These are phyloP conservation scores for Diceros bicornis DNA, from an alignment of 2,797 vertebrate species.

Conservation along the genomic window DNA sequence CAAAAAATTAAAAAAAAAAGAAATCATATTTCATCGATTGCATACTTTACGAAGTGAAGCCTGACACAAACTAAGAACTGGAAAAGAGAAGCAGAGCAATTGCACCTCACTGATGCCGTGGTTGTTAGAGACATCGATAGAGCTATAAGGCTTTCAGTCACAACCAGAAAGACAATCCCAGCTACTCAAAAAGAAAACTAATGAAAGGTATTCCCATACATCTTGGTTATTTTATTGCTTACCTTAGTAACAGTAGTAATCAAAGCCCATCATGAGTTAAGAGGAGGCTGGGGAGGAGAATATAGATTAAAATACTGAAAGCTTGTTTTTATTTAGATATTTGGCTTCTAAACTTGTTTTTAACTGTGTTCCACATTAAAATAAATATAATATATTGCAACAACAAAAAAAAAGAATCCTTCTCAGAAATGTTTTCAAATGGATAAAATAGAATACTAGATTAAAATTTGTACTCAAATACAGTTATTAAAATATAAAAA, in stretches of 20 bases:
- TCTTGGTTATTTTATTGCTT: not conserved
- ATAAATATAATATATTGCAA: not conserved
- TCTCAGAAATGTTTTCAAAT: not conserved
- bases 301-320: constrained; percentile 21
- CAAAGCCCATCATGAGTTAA: not conserved
- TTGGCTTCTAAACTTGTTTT: constrained; percentile 17
- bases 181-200: not conserved
- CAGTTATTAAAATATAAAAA: not conserved
- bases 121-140: constrained; percentile 16
- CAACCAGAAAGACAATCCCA: not conserved
- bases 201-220: not conserved
- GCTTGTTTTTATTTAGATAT: not conserved
- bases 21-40: not conserved
- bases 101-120: not conserved
- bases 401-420: too few species aligned
- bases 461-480: constrained; percentile 3
- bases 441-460: not conserved
- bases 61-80: not conserved
- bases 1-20: too few species aligned
- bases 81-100: not conserved
- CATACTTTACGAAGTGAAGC: not conserved
- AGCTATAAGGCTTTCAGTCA: not conserved
- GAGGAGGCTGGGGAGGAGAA: not conserved
- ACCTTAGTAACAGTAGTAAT: not conserved
- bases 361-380: not conserved